Percentiles rank a stretch among this genome's conserved stretches.
phyloP scores from a whole-genome alignment of 2,113 vertebrate genomes.

The Desmodus rotundus region DNA sequence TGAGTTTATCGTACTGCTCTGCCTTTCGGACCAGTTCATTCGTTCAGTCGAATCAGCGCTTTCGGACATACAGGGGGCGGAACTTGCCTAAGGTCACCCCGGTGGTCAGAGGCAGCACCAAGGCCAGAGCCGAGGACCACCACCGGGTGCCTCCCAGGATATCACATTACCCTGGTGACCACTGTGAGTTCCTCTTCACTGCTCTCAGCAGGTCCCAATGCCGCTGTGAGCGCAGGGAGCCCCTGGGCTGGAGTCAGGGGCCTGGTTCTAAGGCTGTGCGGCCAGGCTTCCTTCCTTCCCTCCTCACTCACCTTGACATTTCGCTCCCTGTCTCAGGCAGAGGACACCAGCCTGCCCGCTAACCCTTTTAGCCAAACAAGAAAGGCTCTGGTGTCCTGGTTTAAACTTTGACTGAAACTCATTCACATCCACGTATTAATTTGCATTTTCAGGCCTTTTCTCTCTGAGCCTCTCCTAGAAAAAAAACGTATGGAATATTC shows the following conservation, averaged over 20 bases:
- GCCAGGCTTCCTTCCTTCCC: not conserved
- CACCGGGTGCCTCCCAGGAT: not conserved
- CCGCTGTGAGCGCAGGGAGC: not conserved
- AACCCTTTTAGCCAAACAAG: not conserved
- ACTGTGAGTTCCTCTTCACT: not conserved
- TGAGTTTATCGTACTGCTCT: accelerated
- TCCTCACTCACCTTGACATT: not conserved
- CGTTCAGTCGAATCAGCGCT: not conserved
- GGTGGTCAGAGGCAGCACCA: not conserved
- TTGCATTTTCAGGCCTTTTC: not conserved
- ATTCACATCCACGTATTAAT: accelerated
- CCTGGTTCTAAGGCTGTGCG: not conserved
- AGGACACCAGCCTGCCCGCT: not conserved
- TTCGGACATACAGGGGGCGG: not conserved
- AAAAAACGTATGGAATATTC: not conserved
- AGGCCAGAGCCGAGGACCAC: not conserved
- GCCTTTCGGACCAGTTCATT: not conserved
- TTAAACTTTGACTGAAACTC: not conserved
- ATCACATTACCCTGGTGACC: not conserved
- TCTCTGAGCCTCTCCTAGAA: not conserved
- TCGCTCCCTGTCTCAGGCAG: not conserved
- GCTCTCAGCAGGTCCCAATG: not conserved
- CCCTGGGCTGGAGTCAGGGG: not conserved
- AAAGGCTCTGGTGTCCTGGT: not conserved
- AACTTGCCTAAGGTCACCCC: not conserved